Base-by-base conservation (phyloP, 2,888 invertebrate species). In the Pseudococcus viburni region DNA sequence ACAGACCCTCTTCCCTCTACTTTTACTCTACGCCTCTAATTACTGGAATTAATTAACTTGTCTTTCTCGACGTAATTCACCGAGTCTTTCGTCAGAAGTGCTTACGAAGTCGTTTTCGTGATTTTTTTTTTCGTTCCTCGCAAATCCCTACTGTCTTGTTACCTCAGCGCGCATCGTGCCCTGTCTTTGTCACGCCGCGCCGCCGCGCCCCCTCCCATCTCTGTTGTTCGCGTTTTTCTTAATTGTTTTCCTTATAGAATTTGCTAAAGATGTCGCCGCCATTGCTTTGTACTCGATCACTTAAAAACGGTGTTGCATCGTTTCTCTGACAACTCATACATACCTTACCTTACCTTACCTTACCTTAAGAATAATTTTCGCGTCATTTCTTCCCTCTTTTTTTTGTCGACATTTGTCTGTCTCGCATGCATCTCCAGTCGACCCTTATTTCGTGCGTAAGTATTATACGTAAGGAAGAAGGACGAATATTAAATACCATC, bases 11-110 rank as follows among this genome's bases (percentile, higher is more conserved):
- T 3, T 46, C 19, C 26, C 46, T 83, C 19, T 0, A 15, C 59
- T 59, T 59, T 19, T n/a, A n/a, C 59, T 22, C 22, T 55, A 55
- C 77, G 55, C 87, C 39, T 80, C 80, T 87, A 87, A 87, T 87
- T 87, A 87, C 87, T 77, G 83, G 80, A 87, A 87, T 87, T 87
- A 87, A 87, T 87, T 87, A 87, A 87, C 87, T 87, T 87, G 87
- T 87, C 87, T 87, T 87, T 80, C 87, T 51, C 39, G 87, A 83
- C 39, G 80, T 87, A 55, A 73, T 73, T 86, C 86, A 46, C 17
- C 64, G 48, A 73, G 87, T 80, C 80, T 80, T 55, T 80, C 80
- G 87, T 87, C 80, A 87, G 51, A 87, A 87, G 87, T 87, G 87
- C 87, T 87, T 87, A 87, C 87, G 59, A 87, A 80, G 83, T 51